Percentiles rank a stretch among this genome's conserved stretches.
phyloP scores from a whole-genome alignment of 2,797 vertebrate genomes.

The Brachyrhaphis roseni region DNA sequence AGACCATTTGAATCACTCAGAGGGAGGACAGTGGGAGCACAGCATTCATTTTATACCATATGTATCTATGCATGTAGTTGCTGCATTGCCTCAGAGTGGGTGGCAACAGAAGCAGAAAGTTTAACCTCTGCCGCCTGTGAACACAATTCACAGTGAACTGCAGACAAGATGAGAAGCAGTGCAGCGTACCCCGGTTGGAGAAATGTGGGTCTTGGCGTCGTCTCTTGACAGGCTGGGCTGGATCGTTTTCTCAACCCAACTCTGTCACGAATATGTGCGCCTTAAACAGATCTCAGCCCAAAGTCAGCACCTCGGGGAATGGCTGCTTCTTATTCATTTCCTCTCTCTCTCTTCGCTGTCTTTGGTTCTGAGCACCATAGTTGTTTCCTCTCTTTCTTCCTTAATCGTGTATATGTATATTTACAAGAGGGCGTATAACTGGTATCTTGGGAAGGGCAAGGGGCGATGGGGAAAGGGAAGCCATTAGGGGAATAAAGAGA shows the following conservation, averaged over 20 bases:
- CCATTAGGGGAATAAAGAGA: conserved; percentile 94
- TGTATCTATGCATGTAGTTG: conserved; percentile 41
- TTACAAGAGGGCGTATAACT: conserved; percentile 95
- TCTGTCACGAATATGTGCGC: conserved; percentile 83
- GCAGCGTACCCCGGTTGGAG: conserved; percentile 53
- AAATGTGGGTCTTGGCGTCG: conserved; percentile 78
- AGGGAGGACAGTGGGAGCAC: conserved; percentile 31
- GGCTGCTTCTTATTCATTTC: conserved; percentile 53
- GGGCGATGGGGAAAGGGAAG: conserved; percentile 83
- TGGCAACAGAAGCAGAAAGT: conserved; percentile 58
- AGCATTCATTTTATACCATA: conserved; percentile 40
- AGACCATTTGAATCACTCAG: conserved; percentile 70
- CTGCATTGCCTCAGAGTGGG: conserved; percentile 42
- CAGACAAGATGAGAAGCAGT: conserved; percentile 76
- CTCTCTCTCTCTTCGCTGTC: conserved; percentile 46
- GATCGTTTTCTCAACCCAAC: conserved; percentile 81
- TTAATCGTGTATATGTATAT: conserved; percentile 89
- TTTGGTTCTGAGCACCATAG: conserved; percentile 30
- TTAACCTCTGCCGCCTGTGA: conserved; percentile 63
- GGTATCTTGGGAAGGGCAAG: conserved; percentile 86
- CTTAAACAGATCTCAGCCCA: conserved; percentile 85
- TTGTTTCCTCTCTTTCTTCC: conserved; percentile 32
- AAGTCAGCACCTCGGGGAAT: conserved; percentile 85
- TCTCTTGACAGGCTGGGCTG: conserved; percentile 82
- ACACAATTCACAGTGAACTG: conserved; percentile 53